Evolutionary conservation across 2,113 vertebrate genomes (phyloP).

Genomic region (Fregetta grallaria): DNA sequence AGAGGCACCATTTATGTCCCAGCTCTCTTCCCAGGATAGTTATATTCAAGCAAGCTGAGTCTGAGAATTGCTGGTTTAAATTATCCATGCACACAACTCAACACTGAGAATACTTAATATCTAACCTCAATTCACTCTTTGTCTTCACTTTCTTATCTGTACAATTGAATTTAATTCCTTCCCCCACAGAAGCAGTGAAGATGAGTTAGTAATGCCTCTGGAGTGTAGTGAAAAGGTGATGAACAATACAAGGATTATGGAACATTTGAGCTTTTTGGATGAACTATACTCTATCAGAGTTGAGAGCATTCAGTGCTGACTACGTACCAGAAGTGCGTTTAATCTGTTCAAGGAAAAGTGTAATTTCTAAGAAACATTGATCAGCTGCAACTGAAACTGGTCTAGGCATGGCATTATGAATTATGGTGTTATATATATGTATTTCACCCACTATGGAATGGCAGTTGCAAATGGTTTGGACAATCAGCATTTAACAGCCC

Average conservation of each 20-base stretch:
- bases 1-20: not conserved
- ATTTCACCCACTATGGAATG: not conserved
- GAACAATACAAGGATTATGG: not conserved
- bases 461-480: not conserved
- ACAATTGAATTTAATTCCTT: not conserved
- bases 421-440: not conserved
- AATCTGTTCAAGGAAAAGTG: not conserved
- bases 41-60: not conserved
- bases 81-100: not conserved
- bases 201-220: not conserved
- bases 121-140: not conserved
- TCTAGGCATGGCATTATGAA: not conserved
- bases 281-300: not conserved
- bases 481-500: not conserved
- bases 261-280: not conserved
- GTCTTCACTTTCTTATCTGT: not conserved
- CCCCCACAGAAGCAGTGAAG: not conserved
- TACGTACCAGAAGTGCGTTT: not conserved
- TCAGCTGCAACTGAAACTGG: not conserved
- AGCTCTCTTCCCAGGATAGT: not conserved
- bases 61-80: not conserved
- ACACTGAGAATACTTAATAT: not conserved
- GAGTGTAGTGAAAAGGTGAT: not conserved
- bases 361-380: not conserved
- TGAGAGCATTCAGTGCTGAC: not conserved